phyloP scores from a whole-genome alignment of 2,888 invertebrate species.

The Altica lythri region DNA sequence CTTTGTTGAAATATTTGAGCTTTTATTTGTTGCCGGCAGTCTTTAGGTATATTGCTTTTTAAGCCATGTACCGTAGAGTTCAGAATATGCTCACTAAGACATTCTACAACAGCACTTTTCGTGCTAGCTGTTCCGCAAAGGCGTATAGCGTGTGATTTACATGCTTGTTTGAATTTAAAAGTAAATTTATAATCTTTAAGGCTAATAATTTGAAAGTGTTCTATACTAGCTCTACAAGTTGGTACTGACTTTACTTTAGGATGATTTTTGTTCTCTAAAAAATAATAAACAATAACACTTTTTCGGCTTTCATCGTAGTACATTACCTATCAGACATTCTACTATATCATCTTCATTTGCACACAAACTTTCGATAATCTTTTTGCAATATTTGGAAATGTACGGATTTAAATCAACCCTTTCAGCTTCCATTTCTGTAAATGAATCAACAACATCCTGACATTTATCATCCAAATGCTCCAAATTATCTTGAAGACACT shows the following conservation, averaged over 20 bases:
- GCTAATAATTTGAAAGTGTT: constrained; percentile 95
- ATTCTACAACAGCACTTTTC: constrained; percentile 80
- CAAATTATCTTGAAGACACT: constrained; percentile 86
- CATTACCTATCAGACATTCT: constrained; percentile 87
- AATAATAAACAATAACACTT: too few relatives aligned
- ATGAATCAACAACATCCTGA: constrained; percentile 75
- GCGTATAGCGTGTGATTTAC: constrained; percentile 76
- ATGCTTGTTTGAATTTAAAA: constrained; percentile 93
- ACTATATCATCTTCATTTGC: constrained; percentile 83
- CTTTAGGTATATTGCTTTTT: constrained; percentile 80
- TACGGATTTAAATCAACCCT: constrained; percentile 84
- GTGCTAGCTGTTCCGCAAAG: constrained; percentile 73
- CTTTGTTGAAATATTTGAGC: constrained; percentile 91
- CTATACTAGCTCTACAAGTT: constrained; percentile 91
- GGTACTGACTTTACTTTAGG: constrained; percentile 75
- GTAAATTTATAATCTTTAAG: constrained; percentile 93
- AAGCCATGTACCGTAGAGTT: constrained; percentile 82
- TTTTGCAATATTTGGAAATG: constrained; percentile 79
- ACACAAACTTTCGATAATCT: constrained; percentile 79
- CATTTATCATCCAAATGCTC: constrained; percentile 72
- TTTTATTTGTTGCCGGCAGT: constrained; percentile 88
- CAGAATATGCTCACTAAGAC: constrained; percentile 87
- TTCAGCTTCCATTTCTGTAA: constrained; percentile 88
- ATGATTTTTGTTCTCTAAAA: constrained; percentile 78
- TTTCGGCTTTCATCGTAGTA: not conserved